Percentiles rank a stretch among this genome's conserved stretches.
phyloP scores from a whole-genome alignment of 30 jellyfish, hydroid and myxozoan species.

The Sanderia malayensis region DNA sequence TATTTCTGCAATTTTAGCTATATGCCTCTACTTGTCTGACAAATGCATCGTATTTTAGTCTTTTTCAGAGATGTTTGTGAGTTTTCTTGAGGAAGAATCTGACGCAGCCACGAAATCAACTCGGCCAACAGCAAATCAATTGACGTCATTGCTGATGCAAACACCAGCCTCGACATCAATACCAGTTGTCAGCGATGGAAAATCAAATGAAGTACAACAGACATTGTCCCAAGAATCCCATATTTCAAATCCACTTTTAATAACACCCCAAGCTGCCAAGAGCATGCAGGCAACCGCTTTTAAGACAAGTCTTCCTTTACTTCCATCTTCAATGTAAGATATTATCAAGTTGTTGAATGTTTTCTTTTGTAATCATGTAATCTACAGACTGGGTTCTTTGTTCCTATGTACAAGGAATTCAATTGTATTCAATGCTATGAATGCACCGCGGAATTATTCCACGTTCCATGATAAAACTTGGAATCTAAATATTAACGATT shows the following conservation, averaged over 20 bases:
- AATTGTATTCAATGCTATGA: too few species aligned
- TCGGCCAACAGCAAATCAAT: constrained; percentile 63
- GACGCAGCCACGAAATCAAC: constrained; percentile 38
- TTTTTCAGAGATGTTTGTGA: constrained; percentile 85
- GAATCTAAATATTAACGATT: too few species aligned
- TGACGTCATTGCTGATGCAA: constrained; percentile 46
- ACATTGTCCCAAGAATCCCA: neutral
- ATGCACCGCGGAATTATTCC: too few species aligned
- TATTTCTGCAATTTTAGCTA: too few species aligned
- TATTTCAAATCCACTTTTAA: constrained; percentile 36
- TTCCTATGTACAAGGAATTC: too few species aligned
- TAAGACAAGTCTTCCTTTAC: constrained; percentile 41
- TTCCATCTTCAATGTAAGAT: constrained; percentile 18
- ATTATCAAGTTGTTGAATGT: too few species aligned
- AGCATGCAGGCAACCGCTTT: constrained; percentile 34
- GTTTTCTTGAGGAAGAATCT: constrained; percentile 90
- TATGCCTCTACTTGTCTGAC: too few species aligned
- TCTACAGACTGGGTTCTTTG: too few species aligned
- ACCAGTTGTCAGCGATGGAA: neutral
- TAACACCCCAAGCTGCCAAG: constrained; percentile 53
- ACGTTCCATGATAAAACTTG: too few species aligned
- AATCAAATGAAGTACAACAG: neutral
- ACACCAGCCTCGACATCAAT: constrained; percentile 44
- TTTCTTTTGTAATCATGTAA: too few species aligned
- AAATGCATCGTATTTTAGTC: constrained; percentile 46